Percentiles rank a stretch among this genome's conserved stretches.
Evolutionary conservation across 2,888 invertebrate species (phyloP).

Genomic region (Gasteruption jaculator): DNA sequence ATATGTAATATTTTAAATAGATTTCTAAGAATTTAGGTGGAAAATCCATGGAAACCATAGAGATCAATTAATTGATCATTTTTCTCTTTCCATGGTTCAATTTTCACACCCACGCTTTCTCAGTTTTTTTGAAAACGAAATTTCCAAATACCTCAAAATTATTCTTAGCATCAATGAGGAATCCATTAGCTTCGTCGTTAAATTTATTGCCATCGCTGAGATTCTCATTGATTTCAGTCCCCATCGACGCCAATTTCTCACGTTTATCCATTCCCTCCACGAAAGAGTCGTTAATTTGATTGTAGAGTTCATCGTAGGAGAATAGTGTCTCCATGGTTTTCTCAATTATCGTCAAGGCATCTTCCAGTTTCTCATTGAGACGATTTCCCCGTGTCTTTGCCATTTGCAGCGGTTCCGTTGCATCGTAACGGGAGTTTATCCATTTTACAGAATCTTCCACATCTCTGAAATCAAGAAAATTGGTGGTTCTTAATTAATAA

Average conservation of each 20-base stretch:
- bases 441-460: slow-evolving; percentile 38
- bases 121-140: background rate
- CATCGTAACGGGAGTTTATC: slow-evolving; percentile 37
- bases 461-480: no score
- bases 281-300: slow-evolving; percentile 35
- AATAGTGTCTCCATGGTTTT: slow-evolving; percentile 41
- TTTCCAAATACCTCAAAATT: slow-evolving; percentile 50
- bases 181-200: slow-evolving; percentile 54
- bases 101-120: background rate
- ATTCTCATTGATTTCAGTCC: slow-evolving; percentile 52
- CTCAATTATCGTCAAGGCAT: slow-evolving; percentile 34
- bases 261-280: slow-evolving; percentile 28
- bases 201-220: slow-evolving; percentile 54
- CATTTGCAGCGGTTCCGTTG: slow-evolving; percentile 32
- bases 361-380: slow-evolving; percentile 34
- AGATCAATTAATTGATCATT: slow-evolving; percentile 4
- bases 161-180: slow-evolving; percentile 53
- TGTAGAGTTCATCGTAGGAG: slow-evolving; percentile 40
- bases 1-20: no score
- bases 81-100: background rate
- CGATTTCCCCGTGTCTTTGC: slow-evolving; percentile 29
- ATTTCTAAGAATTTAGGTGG: no score
- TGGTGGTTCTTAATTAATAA: no score
- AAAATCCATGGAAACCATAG: no score
- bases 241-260: slow-evolving; percentile 27